Base-by-base conservation (phyloP, 1,140 invertebrate genomes). In the Lerema accius region DNA sequence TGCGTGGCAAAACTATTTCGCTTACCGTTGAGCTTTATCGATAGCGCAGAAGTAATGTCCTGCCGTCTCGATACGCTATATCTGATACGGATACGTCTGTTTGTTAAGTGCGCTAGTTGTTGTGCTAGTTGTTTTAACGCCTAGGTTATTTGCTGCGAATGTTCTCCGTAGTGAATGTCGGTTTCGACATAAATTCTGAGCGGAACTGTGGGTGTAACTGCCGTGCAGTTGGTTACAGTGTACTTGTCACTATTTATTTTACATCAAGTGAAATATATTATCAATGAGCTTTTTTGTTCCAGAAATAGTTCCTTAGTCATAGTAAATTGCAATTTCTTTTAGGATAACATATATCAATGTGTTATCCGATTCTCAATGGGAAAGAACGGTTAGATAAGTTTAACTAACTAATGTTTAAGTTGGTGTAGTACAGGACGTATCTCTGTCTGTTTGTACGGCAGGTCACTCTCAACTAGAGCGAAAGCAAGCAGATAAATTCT, bases 1-100 rank as follows among this genome's bases (percentile, higher is more conserved):
- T 71, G 75, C 74, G 69, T 75, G 69, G 78, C 78, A 83, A 83
- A 86, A 86, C 84, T 90, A 90, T 90, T 90, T 84, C 84, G 75
- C 85, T 87, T 79, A 81, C 82, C 74, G 82, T 82, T 90, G 83
- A 86, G 87, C 85, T 86, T 90, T 88, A 90, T 89, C 84, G 87
- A 90, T 90, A 87, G 77, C 69, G 80, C 78, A 81, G 71, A 86
- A 89, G 80, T 89, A 87, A 89, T 90, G 87, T 85, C 84, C 76
- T 75, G 78, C 70, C 77, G 79, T 82, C 76, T 76, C 78, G 87
- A 88, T 88, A 86, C 70, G 76, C 82, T 78, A 73, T 85, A 87
- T 87, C 87, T 85, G 85, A 88, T 87, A 87, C 80, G 78, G 84
- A 86, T 88, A 90, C 76, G 84, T 90, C 83, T 86, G 87, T 87